Evolutionary conservation across 2,888 invertebrate genomes (phyloP).

Genomic region (Eremobia ochroleuca): DNA sequence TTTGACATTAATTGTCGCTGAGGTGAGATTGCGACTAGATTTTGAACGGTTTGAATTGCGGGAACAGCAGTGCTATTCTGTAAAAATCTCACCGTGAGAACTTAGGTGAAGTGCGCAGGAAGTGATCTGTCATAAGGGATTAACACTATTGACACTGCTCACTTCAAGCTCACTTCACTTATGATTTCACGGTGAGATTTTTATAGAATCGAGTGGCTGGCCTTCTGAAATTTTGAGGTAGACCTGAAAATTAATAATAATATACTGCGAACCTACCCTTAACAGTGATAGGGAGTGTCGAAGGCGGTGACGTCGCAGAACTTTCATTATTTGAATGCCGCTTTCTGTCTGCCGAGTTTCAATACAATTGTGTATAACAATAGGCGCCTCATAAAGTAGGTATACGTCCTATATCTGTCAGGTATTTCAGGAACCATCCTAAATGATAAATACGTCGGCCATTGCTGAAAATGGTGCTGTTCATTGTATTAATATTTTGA

Average conservation of each 20-base stretch:
- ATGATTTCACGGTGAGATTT: too few species aligned
- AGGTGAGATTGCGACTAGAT: too few species aligned
- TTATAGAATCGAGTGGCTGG: too few species aligned
- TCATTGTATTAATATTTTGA: too few species aligned
- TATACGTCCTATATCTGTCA: background rate
- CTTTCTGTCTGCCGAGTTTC: constrained; percentile 75
- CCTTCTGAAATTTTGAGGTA: background rate
- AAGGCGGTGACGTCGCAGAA: constrained; percentile 76
- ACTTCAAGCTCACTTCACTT: too few species aligned
- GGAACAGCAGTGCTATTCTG: too few species aligned
- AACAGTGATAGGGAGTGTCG: constrained; percentile 72
- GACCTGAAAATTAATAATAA: background rate
- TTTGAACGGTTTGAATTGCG: too few species aligned
- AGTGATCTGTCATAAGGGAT: too few species aligned
- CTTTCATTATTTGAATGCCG: constrained; percentile 79
- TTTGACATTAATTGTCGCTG: too few species aligned
- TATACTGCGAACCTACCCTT: constrained; percentile 62
- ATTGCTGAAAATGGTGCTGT: background rate
- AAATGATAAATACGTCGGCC: background rate
- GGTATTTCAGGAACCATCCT: background rate
- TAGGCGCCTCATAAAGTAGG: constrained; percentile 4
- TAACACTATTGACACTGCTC: too few species aligned
- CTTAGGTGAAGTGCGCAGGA: too few species aligned
- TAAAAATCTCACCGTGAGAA: too few species aligned
- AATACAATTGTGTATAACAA: constrained; percentile 59